A percentile compares a stretch with the other conserved stretches of the same genome.
These are phyloP conservation scores for Oreochromis niloticus DNA, from an alignment of 2,113 vertebrate species.

Conservation along the genomic window DNA sequence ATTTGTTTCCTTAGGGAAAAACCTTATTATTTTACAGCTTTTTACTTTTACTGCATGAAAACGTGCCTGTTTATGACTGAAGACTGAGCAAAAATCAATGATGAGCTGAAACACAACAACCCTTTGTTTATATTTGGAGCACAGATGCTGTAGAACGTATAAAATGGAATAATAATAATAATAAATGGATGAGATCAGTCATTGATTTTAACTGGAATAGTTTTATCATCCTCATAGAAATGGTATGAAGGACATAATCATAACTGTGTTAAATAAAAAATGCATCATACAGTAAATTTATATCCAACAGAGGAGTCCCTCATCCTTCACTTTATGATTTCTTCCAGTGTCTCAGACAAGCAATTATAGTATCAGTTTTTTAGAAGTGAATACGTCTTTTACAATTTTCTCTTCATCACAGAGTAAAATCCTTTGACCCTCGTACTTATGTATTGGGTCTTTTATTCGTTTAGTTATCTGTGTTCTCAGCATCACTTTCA, in stretches of 20 bases:
- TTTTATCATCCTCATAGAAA: not conserved
- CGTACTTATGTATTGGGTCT: not conserved
- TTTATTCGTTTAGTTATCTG: not conserved
- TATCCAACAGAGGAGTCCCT: not conserved
- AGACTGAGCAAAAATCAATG: not conserved
- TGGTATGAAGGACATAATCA: slow-evolving; percentile 4
- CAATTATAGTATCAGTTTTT: not conserved
- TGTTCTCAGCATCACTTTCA: not conserved
- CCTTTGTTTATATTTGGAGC: not conserved
- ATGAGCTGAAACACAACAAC: not conserved
- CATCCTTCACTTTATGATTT: not conserved
- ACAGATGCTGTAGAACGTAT: not conserved
- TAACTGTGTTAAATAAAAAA: not conserved
- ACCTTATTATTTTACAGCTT: not conserved
- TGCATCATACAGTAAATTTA: slow-evolving; percentile 1
- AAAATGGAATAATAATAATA: not conserved
- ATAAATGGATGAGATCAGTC: not conserved
- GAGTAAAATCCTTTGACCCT: not conserved
- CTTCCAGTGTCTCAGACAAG: not conserved
- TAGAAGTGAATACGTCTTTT: not conserved
- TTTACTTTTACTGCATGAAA: not conserved
- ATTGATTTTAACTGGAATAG: not conserved
- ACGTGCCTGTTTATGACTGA: not conserved
- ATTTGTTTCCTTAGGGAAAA: not conserved
- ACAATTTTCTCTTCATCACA: not conserved